These are phyloP conservation scores for Sardinella longiceps DNA, from an alignment of 2,797 vertebrate genomes.

Conservation along the genomic window DNA sequence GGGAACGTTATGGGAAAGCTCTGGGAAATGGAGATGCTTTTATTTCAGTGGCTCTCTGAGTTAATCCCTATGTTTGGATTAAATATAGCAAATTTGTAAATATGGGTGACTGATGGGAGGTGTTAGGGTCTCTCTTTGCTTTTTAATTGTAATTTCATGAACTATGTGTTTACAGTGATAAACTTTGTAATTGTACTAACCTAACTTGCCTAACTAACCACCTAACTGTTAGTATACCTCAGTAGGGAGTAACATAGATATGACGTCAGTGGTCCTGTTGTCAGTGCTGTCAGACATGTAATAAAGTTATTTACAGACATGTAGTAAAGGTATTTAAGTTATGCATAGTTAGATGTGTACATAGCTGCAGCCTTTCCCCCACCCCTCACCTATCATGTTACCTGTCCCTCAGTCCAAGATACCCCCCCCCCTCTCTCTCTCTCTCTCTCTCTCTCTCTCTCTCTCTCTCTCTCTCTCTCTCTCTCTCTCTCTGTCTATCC, in stretches of 20 bases:
- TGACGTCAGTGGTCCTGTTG: background rate
- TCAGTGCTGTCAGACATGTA: background rate
- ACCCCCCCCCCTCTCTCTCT: background rate
- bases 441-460: background rate
- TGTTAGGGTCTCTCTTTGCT: too few relatives aligned
- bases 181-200: too few relatives aligned
- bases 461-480: background rate
- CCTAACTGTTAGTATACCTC: too few relatives aligned
- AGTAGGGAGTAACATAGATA: background rate
- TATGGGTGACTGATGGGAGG: background rate
- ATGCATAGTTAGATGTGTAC: background rate
- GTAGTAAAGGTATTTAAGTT: background rate
- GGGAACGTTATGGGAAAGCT: background rate
- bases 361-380: conserved; percentile 22
- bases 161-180: too few relatives aligned
- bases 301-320: background rate
- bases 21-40: background rate
- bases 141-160: too few relatives aligned
- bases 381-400: background rate
- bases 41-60: background rate
- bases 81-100: background rate
- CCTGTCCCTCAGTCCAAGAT: background rate
- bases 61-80: background rate
- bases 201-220: too few relatives aligned
- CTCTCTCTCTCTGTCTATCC: background rate